Conservation (phyloP, 2,113 vertebrate genomes). For the Raja brachyura region DNA sequence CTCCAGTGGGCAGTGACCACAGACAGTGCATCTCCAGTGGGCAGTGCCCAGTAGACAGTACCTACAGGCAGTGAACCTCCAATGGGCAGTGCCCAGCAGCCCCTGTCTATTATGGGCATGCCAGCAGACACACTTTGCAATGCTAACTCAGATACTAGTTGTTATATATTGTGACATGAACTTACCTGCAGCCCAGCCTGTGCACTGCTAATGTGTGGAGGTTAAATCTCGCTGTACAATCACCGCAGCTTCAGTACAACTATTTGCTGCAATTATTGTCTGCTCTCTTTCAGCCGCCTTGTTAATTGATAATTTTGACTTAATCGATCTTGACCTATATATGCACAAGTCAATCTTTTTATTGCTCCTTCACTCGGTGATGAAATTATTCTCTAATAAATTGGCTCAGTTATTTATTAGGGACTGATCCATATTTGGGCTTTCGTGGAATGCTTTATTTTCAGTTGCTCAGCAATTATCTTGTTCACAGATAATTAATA, state of each 20-base stretch:
- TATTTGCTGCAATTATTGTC: not conserved
- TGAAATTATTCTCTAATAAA: conserved; percentile 8
- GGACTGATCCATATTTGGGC: not conserved
- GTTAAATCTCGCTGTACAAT: not conserved
- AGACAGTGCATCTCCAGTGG: no score
- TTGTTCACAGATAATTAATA: not conserved
- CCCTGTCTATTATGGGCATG: no score
- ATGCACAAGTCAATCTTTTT: not conserved
- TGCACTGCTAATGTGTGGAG: not conserved
- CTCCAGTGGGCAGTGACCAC: no score
- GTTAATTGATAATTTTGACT: not conserved
- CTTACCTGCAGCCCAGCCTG: not conserved
- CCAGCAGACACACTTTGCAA: not conserved
- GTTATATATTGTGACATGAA: not conserved
- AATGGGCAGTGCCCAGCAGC: not conserved
- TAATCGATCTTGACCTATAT: not conserved
- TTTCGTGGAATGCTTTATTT: not conserved
- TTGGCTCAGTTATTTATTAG: not conserved
- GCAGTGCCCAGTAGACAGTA: no score
- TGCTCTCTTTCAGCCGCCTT: not conserved
- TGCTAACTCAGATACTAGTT: not conserved
- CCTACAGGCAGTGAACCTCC: not conserved
- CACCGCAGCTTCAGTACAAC: not conserved
- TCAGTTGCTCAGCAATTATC: not conserved
- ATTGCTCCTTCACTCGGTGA: not conserved